Evolutionary conservation across 2,888 invertebrate species (phyloP).

Genomic region (Calephelis perditalis): DNA sequence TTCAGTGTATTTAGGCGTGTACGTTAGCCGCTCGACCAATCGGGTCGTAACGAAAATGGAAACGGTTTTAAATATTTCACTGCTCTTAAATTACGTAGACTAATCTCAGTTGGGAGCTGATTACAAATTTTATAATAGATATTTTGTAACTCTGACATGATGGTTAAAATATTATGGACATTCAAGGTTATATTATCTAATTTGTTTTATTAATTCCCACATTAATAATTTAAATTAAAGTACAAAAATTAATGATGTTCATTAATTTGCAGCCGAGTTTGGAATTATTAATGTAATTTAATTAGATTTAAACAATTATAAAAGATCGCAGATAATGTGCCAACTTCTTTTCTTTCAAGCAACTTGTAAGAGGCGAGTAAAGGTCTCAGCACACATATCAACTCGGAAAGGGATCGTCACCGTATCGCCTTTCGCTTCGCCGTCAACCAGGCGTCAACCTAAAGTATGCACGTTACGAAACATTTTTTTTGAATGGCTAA

Average conservation of each 20-base stretch:
- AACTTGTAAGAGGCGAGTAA: no score
- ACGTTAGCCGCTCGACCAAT: no score
- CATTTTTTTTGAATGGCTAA: no score
- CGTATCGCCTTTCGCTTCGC: no score
- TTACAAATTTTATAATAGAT: neutral
- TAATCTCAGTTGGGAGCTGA: neutral
- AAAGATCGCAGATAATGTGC: conserved; percentile 18
- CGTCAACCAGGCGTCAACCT: no score
- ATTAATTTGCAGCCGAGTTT: conserved; percentile 18
- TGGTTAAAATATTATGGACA: neutral
- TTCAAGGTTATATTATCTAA: neutral
- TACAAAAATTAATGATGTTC: conserved; percentile 23
- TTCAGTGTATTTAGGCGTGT: no score
- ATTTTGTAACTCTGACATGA: neutral
- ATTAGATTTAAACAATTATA: conserved; percentile 19
- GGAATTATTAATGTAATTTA: conserved; percentile 28
- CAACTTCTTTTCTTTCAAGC: neutral
- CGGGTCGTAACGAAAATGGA: no score
- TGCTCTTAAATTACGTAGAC: no score
- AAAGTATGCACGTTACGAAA: no score
- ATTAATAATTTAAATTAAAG: conserved; percentile 12
- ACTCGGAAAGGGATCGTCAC: no score
- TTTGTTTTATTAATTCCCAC: neutral
- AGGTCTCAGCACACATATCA: no score
- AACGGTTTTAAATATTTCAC: no score